Evolutionary conservation across 2,113 vertebrate species (phyloP), one percentile per base, ranked within the genome.

Genomic region (Corythoichthys haematopterus): DNA sequence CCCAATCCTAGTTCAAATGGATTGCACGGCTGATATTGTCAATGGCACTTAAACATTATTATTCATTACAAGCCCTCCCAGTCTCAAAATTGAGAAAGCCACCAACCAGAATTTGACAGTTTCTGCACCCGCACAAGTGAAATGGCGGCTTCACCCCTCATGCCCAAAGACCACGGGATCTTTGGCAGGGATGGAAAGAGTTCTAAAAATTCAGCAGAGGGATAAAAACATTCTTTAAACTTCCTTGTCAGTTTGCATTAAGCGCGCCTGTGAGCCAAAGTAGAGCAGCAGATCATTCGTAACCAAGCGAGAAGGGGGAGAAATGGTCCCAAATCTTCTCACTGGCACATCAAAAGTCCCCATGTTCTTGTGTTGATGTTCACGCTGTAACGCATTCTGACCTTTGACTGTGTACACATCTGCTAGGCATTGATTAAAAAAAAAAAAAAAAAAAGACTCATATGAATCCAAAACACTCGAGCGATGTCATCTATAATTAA

Each of bases 181-280:
- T 40, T 67, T 50, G 56, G 65, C 33, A 61, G 13, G 64, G 63
- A 3, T 48, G 20, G 47, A 61, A 80, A 77, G 65, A 63, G 68
- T 73, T 16, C 0, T 64, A 51, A 59, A 75, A 68, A 52, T 46
- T 50, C 12, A 62, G 68, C 60, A 75, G 48, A 52, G 46, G 20
- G 2, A 55, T 64, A 70, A 68, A 57, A 77, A 55, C 68, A 59
- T 65, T 65, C 60, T 60, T 67, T 38, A 55, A 63, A 63, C 76
- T 74, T 71, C 51, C 46, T 61, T 78, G 82, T 84, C 82, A 70
- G 58, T 68, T 64, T 78, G 35, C 50, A 67, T 88, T 72, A 82
- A 51, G 35, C 33, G 52, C 66, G 72, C 78, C 60, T 55, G 69
- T 75, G 78, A 85, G 68, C 72, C 75, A 57, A 52, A 68, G 73